Conservation (phyloP, 2,113 vertebrate species). For the Cyphomyrus discorhynchus region DNA sequence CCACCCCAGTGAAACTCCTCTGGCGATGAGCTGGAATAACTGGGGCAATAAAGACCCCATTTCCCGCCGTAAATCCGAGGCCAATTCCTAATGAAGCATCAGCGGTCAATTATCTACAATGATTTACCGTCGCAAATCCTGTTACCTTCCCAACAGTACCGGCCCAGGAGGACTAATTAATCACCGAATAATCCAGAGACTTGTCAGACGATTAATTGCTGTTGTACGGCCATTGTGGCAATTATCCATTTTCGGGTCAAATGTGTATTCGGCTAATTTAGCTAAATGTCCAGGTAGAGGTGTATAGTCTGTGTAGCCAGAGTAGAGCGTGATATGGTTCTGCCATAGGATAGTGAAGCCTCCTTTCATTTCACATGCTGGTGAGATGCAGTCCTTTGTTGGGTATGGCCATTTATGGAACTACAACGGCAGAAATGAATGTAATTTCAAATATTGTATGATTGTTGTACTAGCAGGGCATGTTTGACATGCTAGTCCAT, state of each 20-base stretch:
- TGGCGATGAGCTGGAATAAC: not conserved
- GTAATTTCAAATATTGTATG: not conserved
- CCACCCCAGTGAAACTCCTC: not conserved
- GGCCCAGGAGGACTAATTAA: not conserved
- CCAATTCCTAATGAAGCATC: not conserved
- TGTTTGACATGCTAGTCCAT: no score
- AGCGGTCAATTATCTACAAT: not conserved
- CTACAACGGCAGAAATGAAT: not conserved
- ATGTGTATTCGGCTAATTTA: not conserved
- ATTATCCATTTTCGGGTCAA: not conserved
- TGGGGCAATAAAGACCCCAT: not conserved
- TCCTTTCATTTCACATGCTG: not conserved
- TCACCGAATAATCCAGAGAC: not conserved
- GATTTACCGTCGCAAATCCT: not conserved
- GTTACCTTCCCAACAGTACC: not conserved
- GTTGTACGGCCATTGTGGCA: not conserved
- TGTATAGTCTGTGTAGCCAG: not conserved
- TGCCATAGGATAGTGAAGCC: not conserved
- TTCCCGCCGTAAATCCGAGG: not conserved
- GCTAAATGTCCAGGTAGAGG: not conserved
- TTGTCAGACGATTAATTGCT: not conserved
- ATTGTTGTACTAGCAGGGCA: no score
- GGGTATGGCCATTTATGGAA: not conserved
- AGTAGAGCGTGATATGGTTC: not conserved
- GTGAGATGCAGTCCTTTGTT: not conserved